Base-by-base conservation (phyloP, 2,888 invertebrate species). In the Epinotia ramella region DNA sequence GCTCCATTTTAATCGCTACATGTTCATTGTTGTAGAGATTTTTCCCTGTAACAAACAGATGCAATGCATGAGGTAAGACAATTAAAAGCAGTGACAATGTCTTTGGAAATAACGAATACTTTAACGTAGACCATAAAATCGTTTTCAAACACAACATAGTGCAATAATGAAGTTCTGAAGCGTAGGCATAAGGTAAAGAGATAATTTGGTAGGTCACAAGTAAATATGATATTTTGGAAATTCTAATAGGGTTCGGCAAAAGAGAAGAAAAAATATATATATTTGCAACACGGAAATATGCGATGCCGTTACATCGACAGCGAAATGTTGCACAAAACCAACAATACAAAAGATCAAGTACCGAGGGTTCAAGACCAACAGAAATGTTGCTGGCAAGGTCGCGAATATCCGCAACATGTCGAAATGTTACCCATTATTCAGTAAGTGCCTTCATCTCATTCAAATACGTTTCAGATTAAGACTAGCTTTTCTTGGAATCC, bases 1-100 rank as follows among this genome's bases (percentile, higher is more conserved):
- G 99, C 96, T 99, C 99, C 98, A 99, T 97, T 96, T 99, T 99
- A 95, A 99, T 99, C 94, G 99, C 99, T 95, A 99, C 99, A 96
- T 99, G 99, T 96, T 99, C 99, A 96, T 99, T 99, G 96, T 99
- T 99, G 96, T 99, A 99, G 90, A 99, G 96, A 95, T 99, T 99
- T 96, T 99, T 99, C 85, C 99, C 99, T 98, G 96, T 71, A 97
- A 96, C 89, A 93, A 90, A 93, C 89, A 78, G 66, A 62, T 85
- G 81, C 83, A 83, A 11, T 80, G 67, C 71, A 73, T 53, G 70
- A 40, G 49, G 16, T 11, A 75, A 66, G 64, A 28, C 65, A 67
- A 44, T 53, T 73, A 59, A 16, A 49, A 49, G 16, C 13, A 49
- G 16, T 49, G 49, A 12, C 49, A 16, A 16, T 49, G 49, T 49